phyloP scores from a whole-genome alignment of 2,113 vertebrate genomes.

The Dryoscopus gambensis region DNA sequence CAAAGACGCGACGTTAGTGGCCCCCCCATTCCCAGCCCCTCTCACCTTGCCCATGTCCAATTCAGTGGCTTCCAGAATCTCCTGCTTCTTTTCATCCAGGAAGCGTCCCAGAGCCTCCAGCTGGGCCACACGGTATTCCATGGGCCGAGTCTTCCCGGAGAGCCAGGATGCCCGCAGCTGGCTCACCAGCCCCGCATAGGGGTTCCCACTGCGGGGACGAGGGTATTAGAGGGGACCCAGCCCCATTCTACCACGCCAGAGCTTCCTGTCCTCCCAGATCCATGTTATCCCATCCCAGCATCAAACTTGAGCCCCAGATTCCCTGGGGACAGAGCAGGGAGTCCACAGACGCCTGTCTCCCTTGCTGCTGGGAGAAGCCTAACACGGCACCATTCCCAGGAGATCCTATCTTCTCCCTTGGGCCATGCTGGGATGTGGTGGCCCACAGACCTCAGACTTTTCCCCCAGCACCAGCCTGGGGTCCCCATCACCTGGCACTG shows the following conservation, averaged over 20 bases:
- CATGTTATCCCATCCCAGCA: rapidly evolving
- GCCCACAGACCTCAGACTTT: neutral
- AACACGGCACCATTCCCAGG: rapidly evolving
- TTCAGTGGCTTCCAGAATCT: slow-evolving; percentile 72
- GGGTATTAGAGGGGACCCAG: neutral
- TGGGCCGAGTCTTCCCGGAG: slow-evolving; percentile 61
- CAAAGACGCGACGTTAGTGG: rapidly evolving
- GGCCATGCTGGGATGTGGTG: neutral
- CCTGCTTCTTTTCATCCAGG: slow-evolving; percentile 77
- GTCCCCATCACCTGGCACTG: too few relatives aligned
- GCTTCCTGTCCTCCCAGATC: neutral
- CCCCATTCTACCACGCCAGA: neutral
- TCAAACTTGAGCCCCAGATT: neutral
- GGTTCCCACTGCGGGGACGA: neutral
- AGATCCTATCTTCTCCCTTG: neutral
- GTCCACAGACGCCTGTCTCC: neutral
- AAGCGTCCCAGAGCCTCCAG: slow-evolving; percentile 75
- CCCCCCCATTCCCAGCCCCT: neutral
- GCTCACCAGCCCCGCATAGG: neutral
- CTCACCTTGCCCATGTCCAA: slow-evolving; percentile 83
- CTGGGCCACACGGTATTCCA: slow-evolving; percentile 74
- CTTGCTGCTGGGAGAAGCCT: neutral
- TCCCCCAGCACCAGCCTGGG: neutral
- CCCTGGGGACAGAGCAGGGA: neutral
- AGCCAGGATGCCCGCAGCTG: slow-evolving; percentile 22